These are phyloP conservation scores for Leptarthrus brevirostris DNA, from an alignment of 2,888 invertebrate species.

Conservation along the genomic window DNA sequence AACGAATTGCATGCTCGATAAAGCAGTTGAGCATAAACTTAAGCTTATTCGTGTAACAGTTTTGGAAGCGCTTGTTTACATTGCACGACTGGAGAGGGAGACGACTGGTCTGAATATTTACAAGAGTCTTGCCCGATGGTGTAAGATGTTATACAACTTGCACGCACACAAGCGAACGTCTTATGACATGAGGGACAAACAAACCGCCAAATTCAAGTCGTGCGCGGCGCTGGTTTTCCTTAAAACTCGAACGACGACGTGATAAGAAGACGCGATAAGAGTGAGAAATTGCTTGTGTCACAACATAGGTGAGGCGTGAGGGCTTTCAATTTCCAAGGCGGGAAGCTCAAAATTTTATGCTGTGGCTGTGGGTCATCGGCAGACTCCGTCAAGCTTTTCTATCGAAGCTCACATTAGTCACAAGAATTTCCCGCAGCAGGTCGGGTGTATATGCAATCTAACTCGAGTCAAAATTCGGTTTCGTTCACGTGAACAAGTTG, in stretches of 20 bases:
- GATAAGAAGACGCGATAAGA: conserved; percentile 26
- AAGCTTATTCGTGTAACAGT: conserved; percentile 11
- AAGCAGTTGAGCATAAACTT: neutral
- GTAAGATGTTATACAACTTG: no score
- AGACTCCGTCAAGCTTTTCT: conserved; percentile 22
- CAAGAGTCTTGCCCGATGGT: neutral
- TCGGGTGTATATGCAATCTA: neutral
- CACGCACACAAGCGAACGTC: neutral
- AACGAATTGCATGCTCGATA: neutral
- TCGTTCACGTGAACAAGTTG: conserved; percentile 27
- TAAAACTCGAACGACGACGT: neutral
- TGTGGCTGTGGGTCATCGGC: neutral
- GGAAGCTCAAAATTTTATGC: conserved; percentile 1
- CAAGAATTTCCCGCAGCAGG: conserved; percentile 20
- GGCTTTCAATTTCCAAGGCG: neutral
- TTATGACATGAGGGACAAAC: neutral
- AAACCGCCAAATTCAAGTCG: neutral
- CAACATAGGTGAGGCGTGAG: conserved; percentile 21
- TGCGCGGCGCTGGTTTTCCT: neutral
- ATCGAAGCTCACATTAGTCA: conserved; percentile 20
- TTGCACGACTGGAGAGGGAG: no score
- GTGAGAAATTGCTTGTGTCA: conserved; percentile 13
- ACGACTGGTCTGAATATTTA: no score
- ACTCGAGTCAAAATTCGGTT: neutral
- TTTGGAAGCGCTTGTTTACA: neutral